Conservation (phyloP, 2,888 invertebrate species). For the Drosophila kambysellisi region DNA sequence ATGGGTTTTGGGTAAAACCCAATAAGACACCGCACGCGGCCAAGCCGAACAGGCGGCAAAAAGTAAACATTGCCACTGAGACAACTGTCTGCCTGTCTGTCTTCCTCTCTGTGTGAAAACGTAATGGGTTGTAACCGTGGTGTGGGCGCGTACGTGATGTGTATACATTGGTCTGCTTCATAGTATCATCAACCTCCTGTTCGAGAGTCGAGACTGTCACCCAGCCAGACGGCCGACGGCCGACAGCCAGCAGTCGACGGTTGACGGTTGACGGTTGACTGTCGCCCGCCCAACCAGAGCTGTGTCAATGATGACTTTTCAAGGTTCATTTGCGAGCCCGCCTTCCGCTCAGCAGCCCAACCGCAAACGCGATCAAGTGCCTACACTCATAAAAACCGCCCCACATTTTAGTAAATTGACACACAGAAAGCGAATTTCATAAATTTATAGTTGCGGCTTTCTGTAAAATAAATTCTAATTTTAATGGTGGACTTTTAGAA, state of each 20-base stretch:
- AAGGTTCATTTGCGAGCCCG: conserved; percentile 73
- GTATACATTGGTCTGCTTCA: conserved; percentile 64
- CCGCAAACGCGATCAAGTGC: neutral
- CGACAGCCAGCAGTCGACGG: conserved; percentile 34
- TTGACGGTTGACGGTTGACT: conserved; percentile 24
- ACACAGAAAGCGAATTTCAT: neutral
- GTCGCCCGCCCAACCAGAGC: conserved; percentile 36
- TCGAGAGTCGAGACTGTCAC: conserved; percentile 27
- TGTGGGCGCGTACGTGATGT: conserved; percentile 73
- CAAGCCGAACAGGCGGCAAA: conserved; percentile 59
- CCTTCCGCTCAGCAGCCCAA: conserved; percentile 10
- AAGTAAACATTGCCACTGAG: conserved; percentile 75
- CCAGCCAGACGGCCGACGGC: conserved; percentile 13
- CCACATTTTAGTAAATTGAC: neutral
- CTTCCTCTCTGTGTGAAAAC: conserved; percentile 50
- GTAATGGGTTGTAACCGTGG: conserved; percentile 64
- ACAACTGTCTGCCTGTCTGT: conserved; percentile 63
- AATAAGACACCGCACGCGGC: conserved; percentile 68
- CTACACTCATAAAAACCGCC: neutral
- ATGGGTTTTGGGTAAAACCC: conserved; percentile 80
- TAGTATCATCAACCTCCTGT: conserved; percentile 24
- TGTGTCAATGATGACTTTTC: conserved; percentile 74
- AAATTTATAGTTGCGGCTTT: neutral
- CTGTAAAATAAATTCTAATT: neutral
- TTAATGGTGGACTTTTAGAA: neutral